These are phyloP conservation scores for Poliocrania exsul DNA, from an alignment of 2,797 vertebrate genomes.

Conservation along the genomic window DNA sequence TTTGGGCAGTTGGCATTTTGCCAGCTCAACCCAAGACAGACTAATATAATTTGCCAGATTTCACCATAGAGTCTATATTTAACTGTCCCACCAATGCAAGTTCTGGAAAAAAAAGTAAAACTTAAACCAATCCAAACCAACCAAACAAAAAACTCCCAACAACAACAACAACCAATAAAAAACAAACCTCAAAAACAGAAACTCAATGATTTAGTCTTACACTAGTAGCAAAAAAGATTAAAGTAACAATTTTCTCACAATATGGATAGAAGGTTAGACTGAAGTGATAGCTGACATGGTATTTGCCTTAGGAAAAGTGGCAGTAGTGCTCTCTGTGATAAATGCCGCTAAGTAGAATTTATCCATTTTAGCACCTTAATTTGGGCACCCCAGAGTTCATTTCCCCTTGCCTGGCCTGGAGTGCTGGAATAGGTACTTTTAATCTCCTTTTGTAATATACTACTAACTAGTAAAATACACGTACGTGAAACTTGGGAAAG, in stretches of 20 bases:
- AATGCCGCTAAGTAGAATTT: background rate
- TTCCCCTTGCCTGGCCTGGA: constrained; percentile 14
- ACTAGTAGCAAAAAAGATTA: background rate
- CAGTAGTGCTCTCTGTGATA: background rate
- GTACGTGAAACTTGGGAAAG: background rate
- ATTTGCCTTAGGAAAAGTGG: background rate
- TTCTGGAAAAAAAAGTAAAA: background rate
- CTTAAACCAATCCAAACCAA: background rate
- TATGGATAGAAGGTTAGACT: background rate
- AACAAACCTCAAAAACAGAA: background rate
- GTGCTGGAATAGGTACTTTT: constrained; percentile 15
- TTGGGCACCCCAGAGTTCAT: background rate
- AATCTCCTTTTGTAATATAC: constrained; percentile 31
- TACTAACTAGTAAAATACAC: background rate
- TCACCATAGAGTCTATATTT: background rate
- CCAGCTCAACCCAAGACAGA: too few species aligned
- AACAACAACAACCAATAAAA: fast-evolving
- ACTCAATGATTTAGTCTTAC: background rate
- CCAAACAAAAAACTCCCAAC: fast-evolving
- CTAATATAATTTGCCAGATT: background rate
- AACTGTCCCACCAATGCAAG: background rate
- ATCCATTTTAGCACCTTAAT: constrained; percentile 5
- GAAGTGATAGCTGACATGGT: background rate
- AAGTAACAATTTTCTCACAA: background rate
- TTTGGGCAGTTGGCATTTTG: too few species aligned